A percentile compares a stretch with the other conserved stretches of the same genome.
Evolutionary conservation across 2,888 invertebrate genomes (phyloP).

Genomic region (Venusia cambrica): DNA sequence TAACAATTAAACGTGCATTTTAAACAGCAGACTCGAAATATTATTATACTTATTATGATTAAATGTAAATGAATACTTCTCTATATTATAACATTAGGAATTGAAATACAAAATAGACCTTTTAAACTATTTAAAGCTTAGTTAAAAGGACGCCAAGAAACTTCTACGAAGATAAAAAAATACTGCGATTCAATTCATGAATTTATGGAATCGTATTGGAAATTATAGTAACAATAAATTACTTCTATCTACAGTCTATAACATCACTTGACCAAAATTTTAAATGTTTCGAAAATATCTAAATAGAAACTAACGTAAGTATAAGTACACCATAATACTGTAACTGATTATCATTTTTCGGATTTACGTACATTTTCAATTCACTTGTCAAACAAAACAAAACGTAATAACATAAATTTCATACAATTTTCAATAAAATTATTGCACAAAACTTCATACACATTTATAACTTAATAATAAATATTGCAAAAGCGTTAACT

Average conservation of each 20-base stretch:
- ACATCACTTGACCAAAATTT: constrained; percentile 63
- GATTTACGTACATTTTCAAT: constrained; percentile 55
- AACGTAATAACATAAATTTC: constrained; percentile 75
- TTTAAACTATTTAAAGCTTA: constrained; percentile 75
- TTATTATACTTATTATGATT: constrained; percentile 18
- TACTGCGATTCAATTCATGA: constrained; percentile 43
- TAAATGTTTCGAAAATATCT: constrained; percentile 41
- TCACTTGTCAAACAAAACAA: constrained; percentile 61
- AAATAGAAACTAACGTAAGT: constrained; percentile 66
- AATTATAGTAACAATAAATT: constrained; percentile 79
- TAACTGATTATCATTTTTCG: constrained; percentile 60
- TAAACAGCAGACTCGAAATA: constrained; percentile 15
- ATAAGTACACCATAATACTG: constrained; percentile 79
- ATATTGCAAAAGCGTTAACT: constrained; percentile 77
- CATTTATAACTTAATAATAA: constrained; percentile 77
- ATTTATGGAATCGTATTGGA: constrained; percentile 69
- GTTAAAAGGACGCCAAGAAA: constrained; percentile 62
- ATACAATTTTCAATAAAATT: constrained; percentile 76
- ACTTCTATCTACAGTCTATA: constrained; percentile 71
- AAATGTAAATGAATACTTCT: constrained; percentile 16
- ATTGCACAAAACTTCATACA: constrained; percentile 76
- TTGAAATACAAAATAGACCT: constrained; percentile 37
- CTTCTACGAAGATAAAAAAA: constrained; percentile 40
- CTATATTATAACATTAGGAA: constrained; percentile 20
- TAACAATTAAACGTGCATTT: constrained; percentile 25